A percentile compares a stretch with the other conserved stretches of the same genome.
These are phyloP conservation scores for Pyrgus malvae DNA, from an alignment of 2,888 invertebrate species.

Conservation along the genomic window DNA sequence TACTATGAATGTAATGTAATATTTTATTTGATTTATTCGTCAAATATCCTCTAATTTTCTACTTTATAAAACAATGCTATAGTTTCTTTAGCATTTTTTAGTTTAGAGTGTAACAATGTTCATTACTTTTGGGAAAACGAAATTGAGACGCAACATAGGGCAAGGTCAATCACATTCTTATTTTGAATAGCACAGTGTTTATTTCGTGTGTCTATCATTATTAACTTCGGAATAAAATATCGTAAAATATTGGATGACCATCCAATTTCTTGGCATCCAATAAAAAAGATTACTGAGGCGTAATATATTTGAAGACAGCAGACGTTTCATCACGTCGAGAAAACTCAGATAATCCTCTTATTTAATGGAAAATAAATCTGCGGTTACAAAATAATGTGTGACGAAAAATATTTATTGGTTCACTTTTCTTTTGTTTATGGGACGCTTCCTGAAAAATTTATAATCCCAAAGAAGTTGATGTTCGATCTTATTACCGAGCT, in stretches of 20 bases:
- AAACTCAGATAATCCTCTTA: conserved; percentile 17
- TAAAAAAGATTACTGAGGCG: conserved; percentile 16
- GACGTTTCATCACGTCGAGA: conserved; percentile 13
- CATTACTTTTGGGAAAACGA: too few relatives aligned
- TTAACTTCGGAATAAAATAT: not conserved
- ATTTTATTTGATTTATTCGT: too few relatives aligned
- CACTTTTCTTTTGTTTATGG: conserved; percentile 4
- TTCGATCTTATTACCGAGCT: not conserved
- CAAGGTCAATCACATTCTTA: too few relatives aligned
- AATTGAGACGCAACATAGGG: too few relatives aligned
- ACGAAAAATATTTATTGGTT: conserved; percentile 1
- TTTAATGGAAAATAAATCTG: conserved; percentile 23
- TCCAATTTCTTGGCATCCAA: conserved; percentile 1
- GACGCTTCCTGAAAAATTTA: not conserved
- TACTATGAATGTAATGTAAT: too few relatives aligned
- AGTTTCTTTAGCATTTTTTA: too few relatives aligned
- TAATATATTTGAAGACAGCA: conserved; percentile 14
- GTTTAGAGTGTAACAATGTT: too few relatives aligned
- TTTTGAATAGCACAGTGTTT: too few relatives aligned
- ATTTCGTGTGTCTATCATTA: not conserved
- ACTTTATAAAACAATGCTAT: too few relatives aligned
- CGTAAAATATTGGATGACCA: not conserved
- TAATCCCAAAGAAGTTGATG: not conserved
- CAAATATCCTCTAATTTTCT: too few relatives aligned
- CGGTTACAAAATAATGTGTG: conserved; percentile 6